Percentiles rank a stretch among this genome's conserved stretches.
Evolutionary conservation across 2,888 invertebrate genomes (phyloP).

Genomic region (Helicoverpa assulta): DNA sequence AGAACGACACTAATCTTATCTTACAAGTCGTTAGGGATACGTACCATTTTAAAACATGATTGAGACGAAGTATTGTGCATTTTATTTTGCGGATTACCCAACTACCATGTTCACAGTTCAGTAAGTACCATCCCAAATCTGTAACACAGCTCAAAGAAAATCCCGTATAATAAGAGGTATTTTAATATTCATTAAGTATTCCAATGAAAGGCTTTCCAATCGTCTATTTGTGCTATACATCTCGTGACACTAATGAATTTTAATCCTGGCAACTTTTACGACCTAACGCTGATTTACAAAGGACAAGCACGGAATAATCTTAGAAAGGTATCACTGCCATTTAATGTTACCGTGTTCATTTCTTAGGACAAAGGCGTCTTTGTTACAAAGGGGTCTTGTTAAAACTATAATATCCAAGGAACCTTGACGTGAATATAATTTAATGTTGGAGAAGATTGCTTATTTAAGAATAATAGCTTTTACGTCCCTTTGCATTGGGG

Average conservation of each 20-base stretch:
- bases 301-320: constrained; percentile 40
- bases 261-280: constrained; percentile 46
- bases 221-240: constrained; percentile 20
- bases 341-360: constrained; percentile 41
- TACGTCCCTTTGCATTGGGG: constrained; percentile 21
- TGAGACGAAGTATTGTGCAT: no score
- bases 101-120: no score
- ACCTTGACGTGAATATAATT: constrained; percentile 48
- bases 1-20: background rate
- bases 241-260: constrained; percentile 37
- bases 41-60: no score
- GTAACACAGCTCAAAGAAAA: constrained; percentile 2
- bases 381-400: constrained; percentile 51
- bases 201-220: constrained; percentile 19
- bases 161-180: constrained; percentile 7
- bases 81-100: no score
- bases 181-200: constrained; percentile 36
- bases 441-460: constrained; percentile 36
- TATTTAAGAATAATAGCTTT: constrained; percentile 47
- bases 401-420: constrained; percentile 49
- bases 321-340: constrained; percentile 45
- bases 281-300: constrained; percentile 51
- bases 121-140: constrained; percentile 19
- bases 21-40: no score
- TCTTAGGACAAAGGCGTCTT: constrained; percentile 46